Base-by-base conservation (phyloP, 2,888 invertebrate species). In the Listrodromus nycthemerus region DNA sequence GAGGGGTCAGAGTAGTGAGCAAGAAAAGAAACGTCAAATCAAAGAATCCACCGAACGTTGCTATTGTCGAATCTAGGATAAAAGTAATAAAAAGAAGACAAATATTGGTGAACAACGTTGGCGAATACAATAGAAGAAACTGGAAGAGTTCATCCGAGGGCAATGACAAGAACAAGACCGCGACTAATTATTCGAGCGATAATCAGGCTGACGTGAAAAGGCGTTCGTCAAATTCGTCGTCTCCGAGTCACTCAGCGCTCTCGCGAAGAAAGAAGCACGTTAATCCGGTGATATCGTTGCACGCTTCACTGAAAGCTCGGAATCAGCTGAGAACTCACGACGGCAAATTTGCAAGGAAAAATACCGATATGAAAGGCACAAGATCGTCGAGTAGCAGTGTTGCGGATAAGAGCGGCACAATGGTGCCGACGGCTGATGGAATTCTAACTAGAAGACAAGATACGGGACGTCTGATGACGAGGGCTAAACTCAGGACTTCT, bases 281-380 rank as follows among this genome's bases (percentile, higher is more conserved):
- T 5, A 89, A 91, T 71, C 88, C 91, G 0, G 85, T 90, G 6
- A 85, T 88, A 2, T 90, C 92, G 5, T 30, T 91, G 45, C 90
- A 89, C 66, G 91, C 92, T 1, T 91, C 92, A 19, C 73, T 90
- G 3, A 93, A 93, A 45, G 91, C 92, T 0, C 89, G 88, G 37
- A 87, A 87, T 0, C 93, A 93, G 50, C 84, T 92, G 7, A 87
- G 93, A 27, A 89, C 91, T 0, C 90, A 90, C 77, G 92, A 93
- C 50, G 92, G 92, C 0, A 93, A 93, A 63, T 93, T 93, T 50
- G 90, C 91, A 0, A 86, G 89, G 19, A 86, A 81, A 50, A 24
- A 75, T 8, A 21, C 19, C 13, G 80, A 82, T 6, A 19, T 58
- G 10, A 61, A 50, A 55, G 63, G 55, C 13, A 45, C 63, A 19